Base-by-base conservation (phyloP, 2,797 vertebrate genomes). In the Galago senegalensis region DNA sequence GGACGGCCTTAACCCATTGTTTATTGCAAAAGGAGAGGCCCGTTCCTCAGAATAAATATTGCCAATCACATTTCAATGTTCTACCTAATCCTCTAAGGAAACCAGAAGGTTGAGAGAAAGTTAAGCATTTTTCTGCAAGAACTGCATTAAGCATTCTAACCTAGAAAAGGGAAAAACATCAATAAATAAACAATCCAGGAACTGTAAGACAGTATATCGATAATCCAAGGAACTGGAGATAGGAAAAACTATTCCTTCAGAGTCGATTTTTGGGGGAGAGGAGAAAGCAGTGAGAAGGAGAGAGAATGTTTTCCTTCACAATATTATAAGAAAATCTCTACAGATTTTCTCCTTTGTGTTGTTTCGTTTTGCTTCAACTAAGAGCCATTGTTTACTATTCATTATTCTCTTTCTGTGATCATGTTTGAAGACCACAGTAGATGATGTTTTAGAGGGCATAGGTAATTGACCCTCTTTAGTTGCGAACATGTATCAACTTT, bases 21-120 rank as follows among this genome's bases (percentile, higher is more conserved):
- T 97, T 95, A 70, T 96, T 97, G 95, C 92, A 91, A 97, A 97
- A 97, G 76, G 37, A 93, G 80, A 97, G 53, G 34, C 87, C 76
- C 5, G 37, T 96, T 73, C 79, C 72, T 73, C 63, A 90, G 94
- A 90, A 91, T n/a, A 94, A 85, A 89, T 67, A 95, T 91, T 89
- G 87, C 91, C 89, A 95, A 92, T 97, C 95, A 97, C 79, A 89
- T 87, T 94, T 76, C 79, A 84, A 13, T 90, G 81, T 77, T 89
- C 53, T 70, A 92, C 89, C 40, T 70, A 80, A 92, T 86, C 73
- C 93, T 96, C 96, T 49, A 79, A 80, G 87, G 77, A 94, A 95
- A 87, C 58, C 40, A 46, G 73, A 82, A 37, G 37, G 65, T 92
- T 77, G 76, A 60, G 69, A 90, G 67, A 77, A 93, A 91, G 49